Percentiles rank a stretch among this genome's conserved stretches.
Evolutionary conservation across 2,113 vertebrate species (phyloP).

Genomic region (Podarcis muralis): DNA sequence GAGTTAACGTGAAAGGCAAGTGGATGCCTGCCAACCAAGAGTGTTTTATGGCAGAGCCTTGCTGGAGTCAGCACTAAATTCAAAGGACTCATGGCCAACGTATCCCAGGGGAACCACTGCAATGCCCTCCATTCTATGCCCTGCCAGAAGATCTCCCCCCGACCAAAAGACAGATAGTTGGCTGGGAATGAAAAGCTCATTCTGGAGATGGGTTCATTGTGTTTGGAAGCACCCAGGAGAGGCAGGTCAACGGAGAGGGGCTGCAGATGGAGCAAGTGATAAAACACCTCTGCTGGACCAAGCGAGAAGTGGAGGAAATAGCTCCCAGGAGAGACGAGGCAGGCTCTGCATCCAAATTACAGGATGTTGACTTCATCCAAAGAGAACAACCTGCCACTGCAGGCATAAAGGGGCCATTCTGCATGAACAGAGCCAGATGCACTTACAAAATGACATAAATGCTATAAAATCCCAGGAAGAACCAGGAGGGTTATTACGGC

Average conservation of each 20-base stretch:
- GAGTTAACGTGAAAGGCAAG: background rate
- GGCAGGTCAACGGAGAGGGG: background rate
- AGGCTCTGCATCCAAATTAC: conserved; percentile 23
- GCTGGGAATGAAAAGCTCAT: background rate
- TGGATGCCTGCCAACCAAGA: background rate
- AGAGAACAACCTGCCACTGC: rapidly evolving
- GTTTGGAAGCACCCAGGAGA: background rate
- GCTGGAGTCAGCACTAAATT: background rate
- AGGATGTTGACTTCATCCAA: background rate
- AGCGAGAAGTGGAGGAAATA: conserved; percentile 3
- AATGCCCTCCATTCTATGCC: rapidly evolving
- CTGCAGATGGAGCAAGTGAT: background rate
- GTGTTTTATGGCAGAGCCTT: background rate
- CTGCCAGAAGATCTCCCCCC: rapidly evolving
- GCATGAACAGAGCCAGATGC: background rate
- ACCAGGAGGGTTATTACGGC: rapidly evolving
- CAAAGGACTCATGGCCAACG: background rate
- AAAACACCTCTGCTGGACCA: rapidly evolving
- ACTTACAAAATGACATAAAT: background rate
- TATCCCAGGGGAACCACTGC: background rate
- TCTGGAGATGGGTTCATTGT: background rate
- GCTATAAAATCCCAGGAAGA: background rate
- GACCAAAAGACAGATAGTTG: background rate
- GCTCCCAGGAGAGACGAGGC: background rate
- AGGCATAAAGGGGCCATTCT: background rate